Percentiles rank a stretch among this genome's conserved stretches.
Conservation (phyloP, 2,888 invertebrate genomes). For the Chymomyza caudatula region DNA sequence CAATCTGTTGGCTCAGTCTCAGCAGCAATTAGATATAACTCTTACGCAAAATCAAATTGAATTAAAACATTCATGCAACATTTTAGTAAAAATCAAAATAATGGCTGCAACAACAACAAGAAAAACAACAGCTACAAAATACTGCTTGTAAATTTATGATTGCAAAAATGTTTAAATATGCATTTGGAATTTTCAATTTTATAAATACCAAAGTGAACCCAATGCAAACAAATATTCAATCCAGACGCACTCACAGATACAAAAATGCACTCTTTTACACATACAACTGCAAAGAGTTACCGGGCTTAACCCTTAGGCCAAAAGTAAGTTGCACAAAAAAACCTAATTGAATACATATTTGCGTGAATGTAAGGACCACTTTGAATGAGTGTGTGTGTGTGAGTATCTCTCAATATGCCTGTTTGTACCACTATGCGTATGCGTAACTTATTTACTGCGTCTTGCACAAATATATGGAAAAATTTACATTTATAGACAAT, state of each 20-base stretch:
- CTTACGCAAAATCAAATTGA: conserved; percentile 21
- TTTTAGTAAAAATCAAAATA: background rate
- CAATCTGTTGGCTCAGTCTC: no score
- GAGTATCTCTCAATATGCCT: no score
- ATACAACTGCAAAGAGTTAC: background rate
- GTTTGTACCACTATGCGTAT: background rate
- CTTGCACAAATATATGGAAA: background rate
- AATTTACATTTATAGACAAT: background rate
- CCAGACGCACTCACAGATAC: no score
- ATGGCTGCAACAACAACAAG: background rate
- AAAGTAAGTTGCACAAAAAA: background rate
- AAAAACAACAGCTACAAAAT: background rate
- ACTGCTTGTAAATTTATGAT: background rate
- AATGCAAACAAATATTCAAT: background rate
- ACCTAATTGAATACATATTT: conserved; percentile 7
- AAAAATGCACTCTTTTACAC: no score
- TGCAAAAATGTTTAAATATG: background rate
- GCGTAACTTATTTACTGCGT: background rate
- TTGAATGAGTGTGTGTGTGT: no score
- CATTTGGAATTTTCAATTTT: background rate
- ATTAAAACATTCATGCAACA: background rate
- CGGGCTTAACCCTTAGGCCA: conserved; percentile 11
- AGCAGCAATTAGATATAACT: conserved; percentile 39
- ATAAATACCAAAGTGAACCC: background rate
- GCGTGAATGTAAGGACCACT: background rate